These are phyloP conservation scores for Hyles lineata DNA, from an alignment of 2,888 invertebrate species.

Conservation along the genomic window DNA sequence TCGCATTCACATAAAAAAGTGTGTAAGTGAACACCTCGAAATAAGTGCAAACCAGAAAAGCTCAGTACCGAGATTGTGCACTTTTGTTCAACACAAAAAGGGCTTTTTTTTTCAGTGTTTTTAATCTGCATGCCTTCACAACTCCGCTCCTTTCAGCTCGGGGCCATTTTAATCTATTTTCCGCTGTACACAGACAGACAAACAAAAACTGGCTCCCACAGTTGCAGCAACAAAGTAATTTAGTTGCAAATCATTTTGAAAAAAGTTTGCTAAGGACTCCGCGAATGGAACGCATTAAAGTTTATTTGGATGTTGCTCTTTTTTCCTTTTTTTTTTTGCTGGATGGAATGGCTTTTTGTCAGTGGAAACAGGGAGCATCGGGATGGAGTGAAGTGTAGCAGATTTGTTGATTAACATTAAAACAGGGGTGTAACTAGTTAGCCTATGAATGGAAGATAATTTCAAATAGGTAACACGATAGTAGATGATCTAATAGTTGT, in stretches of 20 bases:
- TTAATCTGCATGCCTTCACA: constrained; percentile 79
- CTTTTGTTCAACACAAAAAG: constrained; percentile 60
- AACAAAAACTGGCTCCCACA: constrained; percentile 51
- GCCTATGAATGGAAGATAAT: too few relatives aligned
- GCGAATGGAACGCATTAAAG: constrained; percentile 14
- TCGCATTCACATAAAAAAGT: constrained; percentile 5
- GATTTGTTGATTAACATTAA: too few relatives aligned
- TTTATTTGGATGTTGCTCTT: constrained; percentile 1
- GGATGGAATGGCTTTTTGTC: not conserved
- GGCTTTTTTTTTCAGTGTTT: constrained; percentile 64
- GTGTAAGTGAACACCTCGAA: constrained; percentile 8
- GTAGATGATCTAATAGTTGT: too few relatives aligned
- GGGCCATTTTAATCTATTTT: constrained; percentile 80
- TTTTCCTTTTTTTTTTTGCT: not conserved
- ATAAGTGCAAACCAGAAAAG: constrained; percentile 25
- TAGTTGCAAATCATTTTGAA: constrained; percentile 48
- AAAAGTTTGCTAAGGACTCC: constrained; percentile 10
- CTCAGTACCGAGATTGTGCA: constrained; percentile 48
- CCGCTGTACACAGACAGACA: constrained; percentile 62
- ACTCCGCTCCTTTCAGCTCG: constrained; percentile 64
- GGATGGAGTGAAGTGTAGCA: too few relatives aligned
- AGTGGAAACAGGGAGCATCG: not conserved
- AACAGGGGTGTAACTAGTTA: too few relatives aligned
- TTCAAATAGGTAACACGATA: too few relatives aligned
- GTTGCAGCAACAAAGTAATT: constrained; percentile 57